These are phyloP conservation scores for Pollimyrus isidori DNA, from an alignment of 2,113 vertebrate genomes.

Conservation along the genomic window DNA sequence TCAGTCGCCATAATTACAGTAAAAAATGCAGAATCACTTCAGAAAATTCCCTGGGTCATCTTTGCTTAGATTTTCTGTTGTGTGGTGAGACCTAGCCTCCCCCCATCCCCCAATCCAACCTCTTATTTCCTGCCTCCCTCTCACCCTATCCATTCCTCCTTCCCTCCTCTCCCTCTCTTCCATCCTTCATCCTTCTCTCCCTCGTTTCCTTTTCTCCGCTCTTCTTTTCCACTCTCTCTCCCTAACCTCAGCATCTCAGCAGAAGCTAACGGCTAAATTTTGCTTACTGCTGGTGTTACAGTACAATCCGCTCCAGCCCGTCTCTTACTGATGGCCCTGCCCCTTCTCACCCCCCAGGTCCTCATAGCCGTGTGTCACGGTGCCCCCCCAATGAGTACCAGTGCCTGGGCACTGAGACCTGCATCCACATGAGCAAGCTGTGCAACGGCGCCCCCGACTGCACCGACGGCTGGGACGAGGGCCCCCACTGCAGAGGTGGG, in stretches of 20 bases:
- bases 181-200: not conserved
- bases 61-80: not conserved
- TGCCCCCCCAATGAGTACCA: slow-evolving; percentile 90
- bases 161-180: not conserved
- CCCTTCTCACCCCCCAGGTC: slow-evolving; percentile 62
- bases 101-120: not conserved
- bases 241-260: not conserved
- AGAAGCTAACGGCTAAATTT: not conserved
- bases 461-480: slow-evolving; percentile 83
- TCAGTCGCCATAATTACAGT: not conserved
- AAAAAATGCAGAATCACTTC: not conserved
- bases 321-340: not conserved
- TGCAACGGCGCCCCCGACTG: slow-evolving; percentile 84
- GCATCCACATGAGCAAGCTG: slow-evolving; percentile 85
- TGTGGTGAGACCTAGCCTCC: not conserved
- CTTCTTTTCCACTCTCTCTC: not conserved
- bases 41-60: not conserved
- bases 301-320: not conserved
- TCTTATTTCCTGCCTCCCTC: not conserved
- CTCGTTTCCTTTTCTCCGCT: not conserved
- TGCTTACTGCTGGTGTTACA: not conserved
- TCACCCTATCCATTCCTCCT: not conserved
- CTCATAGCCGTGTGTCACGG: slow-evolving; percentile 75
- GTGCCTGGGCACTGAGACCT: slow-evolving; percentile 86
- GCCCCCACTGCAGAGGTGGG: slow-evolving; percentile 84